phyloP scores from a whole-genome alignment of 1,140 invertebrate species.

The Listronotus bonariensis region DNA sequence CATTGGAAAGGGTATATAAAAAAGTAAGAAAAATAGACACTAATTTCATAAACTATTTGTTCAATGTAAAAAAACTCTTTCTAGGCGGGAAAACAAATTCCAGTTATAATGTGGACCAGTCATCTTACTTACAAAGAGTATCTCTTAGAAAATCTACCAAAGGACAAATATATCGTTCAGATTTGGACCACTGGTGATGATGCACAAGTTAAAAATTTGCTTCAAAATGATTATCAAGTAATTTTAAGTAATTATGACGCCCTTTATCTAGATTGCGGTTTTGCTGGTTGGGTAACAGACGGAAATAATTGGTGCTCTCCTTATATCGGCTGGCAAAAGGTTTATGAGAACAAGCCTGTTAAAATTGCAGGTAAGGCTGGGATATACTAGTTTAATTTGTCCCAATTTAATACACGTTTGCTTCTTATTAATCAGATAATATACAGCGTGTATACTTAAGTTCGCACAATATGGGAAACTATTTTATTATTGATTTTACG shows the following conservation, averaged over 20 bases:
- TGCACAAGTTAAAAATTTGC: slow-evolving; percentile 65
- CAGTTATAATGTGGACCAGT: slow-evolving; percentile 82
- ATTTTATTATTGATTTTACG: no score
- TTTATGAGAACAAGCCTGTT: slow-evolving; percentile 76
- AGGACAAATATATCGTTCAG: slow-evolving; percentile 75
- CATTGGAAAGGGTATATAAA: slow-evolving; percentile 65
- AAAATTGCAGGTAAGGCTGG: slow-evolving; percentile 58
- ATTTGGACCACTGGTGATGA: slow-evolving; percentile 76
- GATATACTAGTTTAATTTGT: neutral
- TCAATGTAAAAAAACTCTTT: slow-evolving; percentile 2
- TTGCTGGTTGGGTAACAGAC: slow-evolving; percentile 64
- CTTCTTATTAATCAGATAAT: no score
- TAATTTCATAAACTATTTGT: neutral
- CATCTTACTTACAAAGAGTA: slow-evolving; percentile 70
- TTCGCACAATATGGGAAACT: no score
- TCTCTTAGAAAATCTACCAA: slow-evolving; percentile 70
- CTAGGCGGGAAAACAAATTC: slow-evolving; percentile 60
- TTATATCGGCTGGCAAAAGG: slow-evolving; percentile 86
- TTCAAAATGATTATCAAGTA: slow-evolving; percentile 71
- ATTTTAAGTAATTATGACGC: slow-evolving; percentile 87
- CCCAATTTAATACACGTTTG: no score
- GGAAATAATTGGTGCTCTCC: slow-evolving; percentile 86
- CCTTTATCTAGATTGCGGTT: slow-evolving; percentile 83
- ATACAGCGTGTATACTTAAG: no score
- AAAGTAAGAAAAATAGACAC: slow-evolving; percentile 23